A percentile compares a stretch with the other conserved stretches of the same genome.
Evolutionary conservation across 2,797 vertebrate genomes (phyloP).

Genomic region (Morus bassanus): DNA sequence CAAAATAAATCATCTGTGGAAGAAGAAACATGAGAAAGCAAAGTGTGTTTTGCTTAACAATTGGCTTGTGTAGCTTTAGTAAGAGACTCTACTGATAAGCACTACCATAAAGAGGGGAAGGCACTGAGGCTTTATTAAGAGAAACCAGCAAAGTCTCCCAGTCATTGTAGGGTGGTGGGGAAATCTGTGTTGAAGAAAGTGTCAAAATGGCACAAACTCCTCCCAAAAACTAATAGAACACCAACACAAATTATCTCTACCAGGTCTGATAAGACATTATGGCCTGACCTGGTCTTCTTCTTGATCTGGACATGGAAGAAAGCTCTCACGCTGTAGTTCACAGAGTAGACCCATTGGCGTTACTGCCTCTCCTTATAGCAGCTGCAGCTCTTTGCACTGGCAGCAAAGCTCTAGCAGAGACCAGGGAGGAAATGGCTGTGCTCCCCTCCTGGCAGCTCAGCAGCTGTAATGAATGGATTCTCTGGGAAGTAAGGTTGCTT

Average conservation of each 20-base stretch:
- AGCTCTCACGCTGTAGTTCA: fast-evolving
- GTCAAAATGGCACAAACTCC: not conserved
- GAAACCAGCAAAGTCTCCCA: not conserved
- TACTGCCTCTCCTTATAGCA: not conserved
- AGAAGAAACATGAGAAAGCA: not conserved
- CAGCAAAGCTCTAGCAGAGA: not conserved
- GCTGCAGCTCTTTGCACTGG: not conserved
- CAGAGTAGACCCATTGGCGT: fast-evolving
- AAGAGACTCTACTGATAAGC: not conserved
- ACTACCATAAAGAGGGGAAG: not conserved
- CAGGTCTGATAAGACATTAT: not conserved
- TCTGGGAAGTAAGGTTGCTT: not conserved
- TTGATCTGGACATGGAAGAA: not conserved
- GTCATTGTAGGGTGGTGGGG: fast-evolving
- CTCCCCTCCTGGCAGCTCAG: not conserved
- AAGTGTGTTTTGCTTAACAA: not conserved
- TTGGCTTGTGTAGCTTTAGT: not conserved
- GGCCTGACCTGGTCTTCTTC: not conserved
- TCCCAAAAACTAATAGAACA: not conserved
- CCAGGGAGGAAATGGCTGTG: not conserved
- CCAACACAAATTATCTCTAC: not conserved
- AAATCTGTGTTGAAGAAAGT: not conserved
- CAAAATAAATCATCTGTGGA: not conserved
- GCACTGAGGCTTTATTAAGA: not conserved
- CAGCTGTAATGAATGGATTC: not conserved